Evolutionary conservation across 92 coral and sea anemone genomes (phyloP), one percentile per base, ranked within the genome.

Genomic region (Metridium senile): DNA sequence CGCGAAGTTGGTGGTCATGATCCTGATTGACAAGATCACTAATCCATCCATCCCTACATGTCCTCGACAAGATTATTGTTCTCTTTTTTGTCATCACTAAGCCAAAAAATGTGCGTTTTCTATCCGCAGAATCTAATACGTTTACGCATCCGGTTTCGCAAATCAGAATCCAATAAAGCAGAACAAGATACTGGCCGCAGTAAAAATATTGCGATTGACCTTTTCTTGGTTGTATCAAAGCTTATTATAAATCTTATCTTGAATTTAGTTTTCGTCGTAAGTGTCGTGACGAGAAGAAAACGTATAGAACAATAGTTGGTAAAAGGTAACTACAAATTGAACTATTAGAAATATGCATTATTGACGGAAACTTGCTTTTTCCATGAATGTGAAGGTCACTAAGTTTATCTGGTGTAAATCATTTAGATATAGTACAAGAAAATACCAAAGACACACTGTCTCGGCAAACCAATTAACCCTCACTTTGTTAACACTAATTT

Each of bases 401-500:
- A 39, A 63, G 69, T 63, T 63, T 63, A 63, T 73, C 43, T 1
- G 20, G 16, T 73, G 6, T 39, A 6, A 39, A 13, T 39, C 49
- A 39, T 39, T 39, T 11, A 33, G 26, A 57, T 26, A 51, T 27
- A 16, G n/a, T n/a, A 58, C 63, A 57, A 30, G 34, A 27, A 73
- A 73, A 73, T 73, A 34, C 78, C 78, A 34, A 73, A 73, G 78
- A 73, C 78, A 57, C 33, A 21, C 53, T 57, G 78, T 73, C 78
- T 73, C 56, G 54, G 56, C 32, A 30, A 31, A 28, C 32, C 69
- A 63, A 63, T 63, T 29, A 63, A 3, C 20, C 1, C 1, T 10
- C 31, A 22, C 29, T 59, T 59, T 59, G 61, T 20, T 54, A 54
- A 21, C n/a, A 54, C 13, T n/a, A n/a, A n/a, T n/a, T 54, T 2